A percentile compares a stretch with the other conserved stretches of the same genome.
Evolutionary conservation across 1,140 invertebrate species (phyloP).

Genomic region (Drosophila nasuta): DNA sequence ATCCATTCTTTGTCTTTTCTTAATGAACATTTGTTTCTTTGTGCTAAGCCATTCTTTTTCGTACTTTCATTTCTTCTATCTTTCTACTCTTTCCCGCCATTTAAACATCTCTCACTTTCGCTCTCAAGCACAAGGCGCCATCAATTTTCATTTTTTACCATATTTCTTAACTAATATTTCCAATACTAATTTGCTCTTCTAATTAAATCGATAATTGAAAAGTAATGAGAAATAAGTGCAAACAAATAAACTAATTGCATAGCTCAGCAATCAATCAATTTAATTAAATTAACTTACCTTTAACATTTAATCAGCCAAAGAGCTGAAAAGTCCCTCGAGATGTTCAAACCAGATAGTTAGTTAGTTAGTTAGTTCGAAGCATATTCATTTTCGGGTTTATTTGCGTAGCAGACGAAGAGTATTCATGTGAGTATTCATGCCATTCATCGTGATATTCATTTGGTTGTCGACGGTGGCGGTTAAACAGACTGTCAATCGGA

Average conservation of each 20-base stretch:
- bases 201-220: neutral
- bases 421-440: neutral
- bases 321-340: constrained; percentile 47
- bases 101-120: too few species aligned
- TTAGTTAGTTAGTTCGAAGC: too few species aligned
- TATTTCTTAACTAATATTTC: too few species aligned
- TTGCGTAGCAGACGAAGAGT: neutral
- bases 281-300: constrained; percentile 2
- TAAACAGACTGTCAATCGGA: constrained; percentile 45
- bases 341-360: constrained; percentile 3
- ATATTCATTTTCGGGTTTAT: neutral
- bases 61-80: too few species aligned
- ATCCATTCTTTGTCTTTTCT: too few species aligned
- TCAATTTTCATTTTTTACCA: too few species aligned
- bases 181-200: too few species aligned
- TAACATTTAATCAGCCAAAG: constrained; percentile 35
- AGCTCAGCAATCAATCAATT: neutral
- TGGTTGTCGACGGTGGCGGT: constrained; percentile 12
- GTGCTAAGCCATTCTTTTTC: too few species aligned
- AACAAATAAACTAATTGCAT: neutral
- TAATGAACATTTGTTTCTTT: too few species aligned
- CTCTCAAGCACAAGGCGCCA: too few species aligned
- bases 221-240: neutral
- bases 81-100: too few species aligned
- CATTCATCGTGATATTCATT: constrained; percentile 26